phyloP scores from a whole-genome alignment of 2,888 invertebrate genomes.

The Axea sp. region DNA sequence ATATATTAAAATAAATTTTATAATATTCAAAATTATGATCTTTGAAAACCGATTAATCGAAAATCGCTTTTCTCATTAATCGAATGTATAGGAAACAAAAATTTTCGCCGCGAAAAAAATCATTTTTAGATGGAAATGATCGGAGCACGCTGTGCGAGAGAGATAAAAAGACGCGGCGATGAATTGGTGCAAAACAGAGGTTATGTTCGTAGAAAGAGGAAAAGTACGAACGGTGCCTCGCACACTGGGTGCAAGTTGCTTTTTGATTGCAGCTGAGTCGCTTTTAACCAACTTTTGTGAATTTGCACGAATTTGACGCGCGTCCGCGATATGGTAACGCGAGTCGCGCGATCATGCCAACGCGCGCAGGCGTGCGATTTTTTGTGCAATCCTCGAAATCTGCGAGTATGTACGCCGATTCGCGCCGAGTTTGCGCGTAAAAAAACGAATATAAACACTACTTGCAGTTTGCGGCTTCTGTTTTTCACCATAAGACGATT shows the following conservation, averaged over 20 bases:
- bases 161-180: slow-evolving; percentile 8
- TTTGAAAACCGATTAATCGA: too few relatives aligned
- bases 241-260: not conserved
- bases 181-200: not conserved
- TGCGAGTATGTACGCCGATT: not conserved
- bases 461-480: slow-evolving; percentile 31
- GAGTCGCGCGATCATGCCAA: too few relatives aligned
- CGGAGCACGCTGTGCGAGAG: not conserved
- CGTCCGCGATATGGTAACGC: too few relatives aligned
- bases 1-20: too few relatives aligned
- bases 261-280: too few relatives aligned
- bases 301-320: too few relatives aligned
- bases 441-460: slow-evolving; percentile 23
- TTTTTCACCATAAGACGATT: slow-evolving; percentile 48
- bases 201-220: not conserved
- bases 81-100: too few relatives aligned
- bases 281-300: too few relatives aligned
- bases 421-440: not conserved
- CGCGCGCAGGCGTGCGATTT: slow-evolving; percentile 19
- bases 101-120: too few relatives aligned
- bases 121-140: too few relatives aligned
- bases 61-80: too few relatives aligned
- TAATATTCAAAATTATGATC: too few relatives aligned
- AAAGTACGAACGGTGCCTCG: not conserved
- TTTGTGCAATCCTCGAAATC: not conserved